Base-by-base conservation (phyloP, 2,888 invertebrate species). In the Ametastegia equiseti region DNA sequence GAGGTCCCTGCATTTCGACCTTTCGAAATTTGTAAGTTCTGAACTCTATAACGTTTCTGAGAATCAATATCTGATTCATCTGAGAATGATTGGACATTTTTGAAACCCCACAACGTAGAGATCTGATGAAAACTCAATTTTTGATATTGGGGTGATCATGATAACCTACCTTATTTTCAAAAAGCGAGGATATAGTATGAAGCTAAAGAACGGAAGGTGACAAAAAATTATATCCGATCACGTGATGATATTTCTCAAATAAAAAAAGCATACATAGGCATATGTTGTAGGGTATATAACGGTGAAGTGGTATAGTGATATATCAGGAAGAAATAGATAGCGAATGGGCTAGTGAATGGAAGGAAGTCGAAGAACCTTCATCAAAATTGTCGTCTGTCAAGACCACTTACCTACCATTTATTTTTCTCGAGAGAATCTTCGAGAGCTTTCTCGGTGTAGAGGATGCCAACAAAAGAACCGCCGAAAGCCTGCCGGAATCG, bases 311-410 rank as follows among this genome's bases (percentile, higher is more conserved):
- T 45, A 27, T 15, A 9, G 11, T 47, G 30, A 71, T 15, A 71
- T 67, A 30, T 60, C 60, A 15, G 30, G 60, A 30, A 5, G 30
- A 60, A 60, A 67, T n/a, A 67, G 65, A 67, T 39, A 67, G 65
- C 36, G n/a, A n/a, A 39, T 36, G 19, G 39, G 19, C 9, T 67
- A 67, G 36, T 27, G 15, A 39, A 67, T 33, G 36, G 54, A 36
- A 33, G n/a, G 54, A 75, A 36, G n/a, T 33, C 36, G 13, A 75
- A 75, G 54, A 75, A 54, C 54, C 54, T 50, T 75, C 36, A 75
- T 75, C 50, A 75, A 75, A 75, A 75, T 75, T 75, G 54, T 75
- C 54, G 75, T 54, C 75, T 54, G 75, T 75, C 75, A 36, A 33
- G 75, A 75, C 30, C 50, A 75, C 50, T 50, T 75, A 75, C 50